Conservation (phyloP, 2,113 vertebrate genomes). For the Vulpes ferrilata region DNA sequence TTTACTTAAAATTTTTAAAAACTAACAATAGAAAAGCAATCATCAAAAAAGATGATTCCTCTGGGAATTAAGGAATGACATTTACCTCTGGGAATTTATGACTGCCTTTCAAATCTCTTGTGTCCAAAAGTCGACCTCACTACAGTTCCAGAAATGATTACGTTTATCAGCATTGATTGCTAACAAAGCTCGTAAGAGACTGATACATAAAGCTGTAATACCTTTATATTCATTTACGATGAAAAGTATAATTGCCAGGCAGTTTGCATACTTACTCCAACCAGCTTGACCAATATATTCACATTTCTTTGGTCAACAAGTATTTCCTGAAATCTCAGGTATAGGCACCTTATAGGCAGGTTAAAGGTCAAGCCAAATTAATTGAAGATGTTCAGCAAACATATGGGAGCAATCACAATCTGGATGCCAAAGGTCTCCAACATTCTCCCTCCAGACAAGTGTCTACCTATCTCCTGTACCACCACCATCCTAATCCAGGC, state of each 20-base stretch:
- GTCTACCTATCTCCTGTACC: background rate
- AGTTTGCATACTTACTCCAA: no score
- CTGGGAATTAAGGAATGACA: background rate
- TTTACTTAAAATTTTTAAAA: background rate
- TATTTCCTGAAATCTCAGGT: background rate
- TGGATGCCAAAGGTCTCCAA: background rate
- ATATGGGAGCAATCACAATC: background rate
- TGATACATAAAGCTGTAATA: background rate
- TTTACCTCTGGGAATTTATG: background rate
- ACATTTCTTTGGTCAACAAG: background rate
- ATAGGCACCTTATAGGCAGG: background rate
- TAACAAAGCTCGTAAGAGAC: background rate
- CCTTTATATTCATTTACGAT: background rate
- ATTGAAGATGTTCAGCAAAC: background rate
- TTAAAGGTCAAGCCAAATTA: background rate
- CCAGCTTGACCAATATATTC: background rate
- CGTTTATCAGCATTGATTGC: background rate
- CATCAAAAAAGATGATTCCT: background rate
- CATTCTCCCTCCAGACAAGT: no score
- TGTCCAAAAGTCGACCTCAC: background rate
- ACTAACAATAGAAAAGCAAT: background rate
- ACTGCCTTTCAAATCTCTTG: background rate
- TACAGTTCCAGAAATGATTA: background rate
- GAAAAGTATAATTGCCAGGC: background rate
- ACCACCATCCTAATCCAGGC: background rate